Conservation (phyloP, 2,113 vertebrate genomes). For the human region DNA sequence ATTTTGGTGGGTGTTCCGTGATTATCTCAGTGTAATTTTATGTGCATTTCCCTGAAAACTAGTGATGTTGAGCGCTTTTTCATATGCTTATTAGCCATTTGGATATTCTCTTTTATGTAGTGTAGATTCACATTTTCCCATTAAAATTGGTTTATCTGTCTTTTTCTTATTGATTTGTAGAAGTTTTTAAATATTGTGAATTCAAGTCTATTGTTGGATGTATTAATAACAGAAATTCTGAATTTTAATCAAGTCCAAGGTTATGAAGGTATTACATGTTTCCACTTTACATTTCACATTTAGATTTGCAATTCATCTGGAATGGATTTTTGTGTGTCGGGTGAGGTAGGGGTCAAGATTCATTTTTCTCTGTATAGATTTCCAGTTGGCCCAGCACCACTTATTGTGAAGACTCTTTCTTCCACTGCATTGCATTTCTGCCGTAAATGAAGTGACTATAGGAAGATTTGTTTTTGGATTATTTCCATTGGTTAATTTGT, state of each 20-base stretch:
- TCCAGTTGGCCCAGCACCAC: not conserved
- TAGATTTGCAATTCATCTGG: not conserved
- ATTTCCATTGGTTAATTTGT: not conserved
- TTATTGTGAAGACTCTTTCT: not conserved
- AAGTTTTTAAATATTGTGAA: not conserved
- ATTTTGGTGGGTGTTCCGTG: not conserved
- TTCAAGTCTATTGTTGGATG: not conserved
- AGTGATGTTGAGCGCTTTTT: not conserved
- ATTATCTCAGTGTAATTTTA: conserved; percentile 41
- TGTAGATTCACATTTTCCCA: not conserved
- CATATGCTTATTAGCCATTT: not conserved
- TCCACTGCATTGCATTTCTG: not conserved
- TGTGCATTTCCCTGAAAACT: not conserved
- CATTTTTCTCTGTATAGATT: not conserved
- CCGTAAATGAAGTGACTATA: not conserved
- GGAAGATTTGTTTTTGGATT: not conserved
- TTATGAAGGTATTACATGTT: not conserved
- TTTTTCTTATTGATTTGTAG: not conserved
- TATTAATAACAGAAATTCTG: not conserved
- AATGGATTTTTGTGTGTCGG: not conserved
- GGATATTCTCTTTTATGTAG: not conserved
- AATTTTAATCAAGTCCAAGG: not conserved
- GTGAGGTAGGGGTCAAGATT: not conserved
- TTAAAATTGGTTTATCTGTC: not conserved
- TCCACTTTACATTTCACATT: not conserved